A percentile compares a stretch with the other conserved stretches of the same genome.
Evolutionary conservation across 2,888 invertebrate genomes (phyloP).

Genomic region (Philopedon plagiatum): DNA sequence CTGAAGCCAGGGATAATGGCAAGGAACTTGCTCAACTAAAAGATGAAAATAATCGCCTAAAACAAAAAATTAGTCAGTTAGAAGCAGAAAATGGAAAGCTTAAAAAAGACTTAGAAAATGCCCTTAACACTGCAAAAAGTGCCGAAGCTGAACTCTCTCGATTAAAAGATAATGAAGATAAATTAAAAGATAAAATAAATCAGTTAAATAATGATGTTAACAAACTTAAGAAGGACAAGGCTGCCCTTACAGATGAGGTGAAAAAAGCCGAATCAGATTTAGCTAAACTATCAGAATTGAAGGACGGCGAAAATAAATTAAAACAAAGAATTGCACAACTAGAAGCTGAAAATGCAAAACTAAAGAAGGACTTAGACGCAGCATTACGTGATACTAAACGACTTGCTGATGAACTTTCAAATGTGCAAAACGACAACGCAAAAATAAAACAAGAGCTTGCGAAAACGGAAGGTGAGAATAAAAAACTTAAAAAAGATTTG

Average conservation of each 20-base stretch:
- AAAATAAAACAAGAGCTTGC: constrained; percentile 48
- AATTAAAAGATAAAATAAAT: constrained; percentile 52
- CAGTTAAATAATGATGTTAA: constrained; percentile 45
- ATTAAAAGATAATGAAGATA: constrained; percentile 50
- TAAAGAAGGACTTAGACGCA: constrained; percentile 54
- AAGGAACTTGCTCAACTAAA: constrained; percentile 25
- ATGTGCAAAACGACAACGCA: constrained; percentile 41
- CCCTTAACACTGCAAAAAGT: constrained; percentile 23
- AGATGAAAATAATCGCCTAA: constrained; percentile 34
- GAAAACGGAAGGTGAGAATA: constrained; percentile 53
- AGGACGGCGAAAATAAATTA: constrained; percentile 52
- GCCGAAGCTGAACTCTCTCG: constrained; percentile 29
- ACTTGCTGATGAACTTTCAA: constrained; percentile 24
- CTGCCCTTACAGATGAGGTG: constrained; percentile 22
- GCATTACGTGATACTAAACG: constrained; percentile 46
- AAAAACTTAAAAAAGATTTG: constrained; percentile 51
- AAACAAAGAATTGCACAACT: constrained; percentile 51
- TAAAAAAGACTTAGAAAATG: constrained; percentile 53
- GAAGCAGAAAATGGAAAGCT: constrained; percentile 55
- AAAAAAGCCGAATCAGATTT: constrained; percentile 47
- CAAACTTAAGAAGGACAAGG: constrained; percentile 53
- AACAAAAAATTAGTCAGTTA: constrained; percentile 49
- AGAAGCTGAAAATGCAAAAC: constrained; percentile 55
- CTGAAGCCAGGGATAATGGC: constrained; percentile 10
- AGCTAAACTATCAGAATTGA: constrained; percentile 42